Conservation (phyloP, 2,113 vertebrate genomes). For the Pantherophis guttatus region DNA sequence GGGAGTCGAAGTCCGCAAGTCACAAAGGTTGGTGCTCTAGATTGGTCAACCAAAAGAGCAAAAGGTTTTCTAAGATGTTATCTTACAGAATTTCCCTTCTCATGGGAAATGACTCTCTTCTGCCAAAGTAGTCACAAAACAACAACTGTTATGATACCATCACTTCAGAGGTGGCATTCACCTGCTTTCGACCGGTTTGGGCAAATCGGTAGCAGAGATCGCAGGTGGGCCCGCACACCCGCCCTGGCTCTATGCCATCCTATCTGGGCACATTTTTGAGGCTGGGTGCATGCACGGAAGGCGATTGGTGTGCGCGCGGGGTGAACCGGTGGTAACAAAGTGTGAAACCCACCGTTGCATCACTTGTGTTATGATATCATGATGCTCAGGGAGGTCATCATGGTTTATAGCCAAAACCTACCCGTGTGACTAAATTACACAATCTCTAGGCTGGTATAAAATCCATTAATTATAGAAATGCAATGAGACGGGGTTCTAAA, state of each 20-base stretch:
- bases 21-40: background rate
- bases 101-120: background rate
- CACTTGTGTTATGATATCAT: background rate
- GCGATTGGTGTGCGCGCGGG: too few species aligned
- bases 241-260: too few species aligned
- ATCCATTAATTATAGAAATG: background rate
- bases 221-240: too few species aligned
- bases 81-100: background rate
- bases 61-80: background rate
- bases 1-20: background rate
- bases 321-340: too few species aligned
- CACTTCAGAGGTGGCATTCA: background rate
- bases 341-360: background rate
- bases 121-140: background rate
- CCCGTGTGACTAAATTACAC: constrained; percentile 39
- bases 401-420: constrained; percentile 40
- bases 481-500: background rate
- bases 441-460: constrained; percentile 22
- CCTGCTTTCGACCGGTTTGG: too few species aligned
- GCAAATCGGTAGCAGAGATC: too few species aligned
- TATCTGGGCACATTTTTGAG: too few species aligned
- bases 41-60: background rate
- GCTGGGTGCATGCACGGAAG: too few species aligned
- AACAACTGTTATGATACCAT: constrained; percentile 26
- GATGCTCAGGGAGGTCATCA: background rate